A percentile compares a stretch with the other conserved stretches of the same genome.
These are phyloP conservation scores for Bambusicola thoracicus DNA, from an alignment of 2,113 vertebrate genomes.

Conservation along the genomic window DNA sequence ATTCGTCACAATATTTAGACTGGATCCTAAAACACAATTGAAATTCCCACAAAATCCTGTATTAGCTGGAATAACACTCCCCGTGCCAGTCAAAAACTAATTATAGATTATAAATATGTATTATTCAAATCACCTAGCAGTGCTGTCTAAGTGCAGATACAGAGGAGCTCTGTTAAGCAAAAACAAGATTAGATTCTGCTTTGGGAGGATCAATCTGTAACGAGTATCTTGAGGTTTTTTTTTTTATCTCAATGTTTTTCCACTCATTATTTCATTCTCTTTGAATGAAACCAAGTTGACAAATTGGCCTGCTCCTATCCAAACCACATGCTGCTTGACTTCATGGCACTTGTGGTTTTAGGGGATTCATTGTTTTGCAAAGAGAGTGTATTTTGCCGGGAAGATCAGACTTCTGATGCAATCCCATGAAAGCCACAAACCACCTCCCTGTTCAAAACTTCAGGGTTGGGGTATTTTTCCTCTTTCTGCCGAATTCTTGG, in stretches of 20 bases:
- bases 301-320: conserved; percentile 58
- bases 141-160: background rate
- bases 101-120: background rate
- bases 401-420: conserved; percentile 73
- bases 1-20: conserved; percentile 58
- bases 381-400: conserved; percentile 60
- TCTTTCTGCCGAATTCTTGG: conserved; percentile 53
- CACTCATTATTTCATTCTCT: conserved; percentile 50
- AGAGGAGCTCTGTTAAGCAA: background rate
- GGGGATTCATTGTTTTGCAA: conserved; percentile 64
- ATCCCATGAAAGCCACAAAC: conserved; percentile 72
- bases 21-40: conserved; percentile 43
- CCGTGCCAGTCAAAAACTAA: conserved; percentile 25
- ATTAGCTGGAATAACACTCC: conserved; percentile 42
- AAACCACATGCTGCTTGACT: conserved; percentile 68
- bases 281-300: conserved; percentile 64
- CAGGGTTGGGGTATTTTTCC: conserved; percentile 28
- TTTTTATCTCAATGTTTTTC: conserved; percentile 53
- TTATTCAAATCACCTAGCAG: conserved; percentile 8
- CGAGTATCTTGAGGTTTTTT: conserved; percentile 30
- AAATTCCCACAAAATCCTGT: conserved; percentile 45
- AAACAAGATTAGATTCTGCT: conserved; percentile 18
- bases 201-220: background rate
- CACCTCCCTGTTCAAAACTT: conserved; percentile 52
- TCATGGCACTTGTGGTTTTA: conserved; percentile 65